A percentile compares a stretch with the other conserved stretches of the same genome.
Evolutionary conservation across 2,113 vertebrate species (phyloP).

Genomic region (Gymnorhina tibicen): DNA sequence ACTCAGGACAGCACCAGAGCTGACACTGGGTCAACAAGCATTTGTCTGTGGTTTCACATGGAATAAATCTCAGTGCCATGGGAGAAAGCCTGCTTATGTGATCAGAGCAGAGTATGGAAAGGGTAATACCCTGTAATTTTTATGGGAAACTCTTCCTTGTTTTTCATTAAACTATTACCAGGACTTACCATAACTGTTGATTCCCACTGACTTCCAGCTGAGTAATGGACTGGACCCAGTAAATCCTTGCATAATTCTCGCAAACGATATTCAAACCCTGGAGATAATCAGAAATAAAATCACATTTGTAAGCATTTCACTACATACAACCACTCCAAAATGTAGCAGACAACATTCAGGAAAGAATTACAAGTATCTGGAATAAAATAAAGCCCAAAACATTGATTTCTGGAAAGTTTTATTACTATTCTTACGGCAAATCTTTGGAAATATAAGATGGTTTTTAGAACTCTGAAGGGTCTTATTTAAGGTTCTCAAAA

Average conservation of each 20-base stretch:
- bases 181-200: conserved; percentile 87
- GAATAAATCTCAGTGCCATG: not conserved
- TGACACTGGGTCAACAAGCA: not conserved
- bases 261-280: conserved; percentile 92
- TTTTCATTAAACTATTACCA: not conserved
- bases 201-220: conserved; percentile 88
- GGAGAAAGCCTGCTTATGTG: not conserved
- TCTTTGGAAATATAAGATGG: not conserved
- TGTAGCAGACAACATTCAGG: not conserved
- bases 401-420: not conserved
- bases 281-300: not conserved
- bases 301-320: not conserved
- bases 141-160: not conserved
- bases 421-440: not conserved
- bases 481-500: not conserved
- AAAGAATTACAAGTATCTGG: not conserved
- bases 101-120: not conserved
- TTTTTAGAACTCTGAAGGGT: not conserved
- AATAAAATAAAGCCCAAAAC: not conserved
- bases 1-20: not conserved
- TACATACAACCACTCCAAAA: not conserved
- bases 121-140: not conserved
- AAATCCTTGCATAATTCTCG: conserved; percentile 94
- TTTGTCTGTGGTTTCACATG: not conserved
- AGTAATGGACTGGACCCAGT: conserved; percentile 94